A percentile compares a stretch with the other conserved stretches of the same genome.
Evolutionary conservation across 2,888 invertebrate species (phyloP).

Genomic region (Mimachlamys varia): DNA sequence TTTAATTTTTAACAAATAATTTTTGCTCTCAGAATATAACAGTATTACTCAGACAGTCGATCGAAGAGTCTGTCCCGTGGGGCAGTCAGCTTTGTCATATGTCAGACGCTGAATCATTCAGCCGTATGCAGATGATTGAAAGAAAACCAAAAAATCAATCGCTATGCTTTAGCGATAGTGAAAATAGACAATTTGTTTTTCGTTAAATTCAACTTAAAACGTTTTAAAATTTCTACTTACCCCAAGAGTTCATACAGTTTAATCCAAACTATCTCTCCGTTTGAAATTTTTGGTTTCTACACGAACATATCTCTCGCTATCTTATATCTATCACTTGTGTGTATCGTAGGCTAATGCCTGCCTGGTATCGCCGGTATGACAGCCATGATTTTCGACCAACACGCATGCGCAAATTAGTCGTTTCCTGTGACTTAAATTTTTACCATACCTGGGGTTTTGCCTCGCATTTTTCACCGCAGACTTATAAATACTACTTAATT

Average conservation of each 20-base stretch:
- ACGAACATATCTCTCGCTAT: conserved; percentile 8
- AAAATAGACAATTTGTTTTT: conserved; percentile 31
- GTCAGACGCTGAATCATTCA: conserved; percentile 36
- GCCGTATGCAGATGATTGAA: conserved; percentile 31
- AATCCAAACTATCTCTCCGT: conserved; percentile 16
- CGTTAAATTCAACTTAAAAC: conserved; percentile 14
- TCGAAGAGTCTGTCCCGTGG: background rate
- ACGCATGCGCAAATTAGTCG: background rate
- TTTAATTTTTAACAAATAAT: background rate
- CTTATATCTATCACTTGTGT: background rate
- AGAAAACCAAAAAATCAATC: conserved; percentile 30
- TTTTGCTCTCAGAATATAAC: background rate
- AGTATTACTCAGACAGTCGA: background rate
- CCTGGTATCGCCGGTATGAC: conserved; percentile 28
- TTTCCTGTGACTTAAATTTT: conserved; percentile 25
- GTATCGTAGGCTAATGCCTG: conserved; percentile 20
- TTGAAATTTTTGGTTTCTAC: conserved; percentile 21
- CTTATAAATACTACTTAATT: no score
- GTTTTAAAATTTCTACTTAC: background rate
- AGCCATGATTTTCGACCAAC: conserved; percentile 16
- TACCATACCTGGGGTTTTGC: background rate
- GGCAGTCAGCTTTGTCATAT: conserved; percentile 26
- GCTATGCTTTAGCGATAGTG: background rate
- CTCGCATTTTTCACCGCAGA: no score
- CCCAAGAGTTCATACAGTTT: background rate